Evolutionary conservation across 2,113 vertebrate genomes (phyloP).

Genomic region (Sinocyclocheilus rhinocerous): DNA sequence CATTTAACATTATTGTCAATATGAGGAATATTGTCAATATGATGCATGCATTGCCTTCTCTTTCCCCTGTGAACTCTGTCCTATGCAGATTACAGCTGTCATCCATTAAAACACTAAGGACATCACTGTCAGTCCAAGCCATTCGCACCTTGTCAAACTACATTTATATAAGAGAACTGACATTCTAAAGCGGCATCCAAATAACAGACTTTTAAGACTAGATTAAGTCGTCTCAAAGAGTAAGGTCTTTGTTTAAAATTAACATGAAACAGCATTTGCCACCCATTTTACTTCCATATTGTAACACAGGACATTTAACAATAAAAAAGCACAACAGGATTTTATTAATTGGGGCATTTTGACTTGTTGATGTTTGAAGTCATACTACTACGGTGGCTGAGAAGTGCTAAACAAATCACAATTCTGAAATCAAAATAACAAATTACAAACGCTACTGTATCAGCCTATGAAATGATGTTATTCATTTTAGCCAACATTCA

Average conservation of each 20-base stretch:
- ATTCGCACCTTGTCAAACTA: not conserved
- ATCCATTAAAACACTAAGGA: constrained; percentile 26
- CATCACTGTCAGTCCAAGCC: constrained; percentile 30
- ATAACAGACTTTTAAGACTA: not conserved
- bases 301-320: not conserved
- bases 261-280: not conserved
- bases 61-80: not conserved
- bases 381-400: no score
- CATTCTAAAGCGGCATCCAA: not conserved
- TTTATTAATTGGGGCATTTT: not conserved
- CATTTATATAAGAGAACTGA: constrained; percentile 20
- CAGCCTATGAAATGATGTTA: no score
- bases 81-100: constrained; percentile 13
- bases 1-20: not conserved
- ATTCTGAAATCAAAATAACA: no score
- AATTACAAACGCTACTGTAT: no score
- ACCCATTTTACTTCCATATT: not conserved
- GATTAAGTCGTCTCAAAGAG: not conserved
- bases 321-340: not conserved
- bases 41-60: not conserved
- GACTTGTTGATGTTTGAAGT: not conserved
- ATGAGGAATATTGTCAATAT: not conserved
- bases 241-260: not conserved
- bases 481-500: not conserved
- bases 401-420: no score